These are phyloP conservation scores for Myotis brandtii DNA, from an alignment of 2,113 vertebrate genomes.

Conservation along the genomic window DNA sequence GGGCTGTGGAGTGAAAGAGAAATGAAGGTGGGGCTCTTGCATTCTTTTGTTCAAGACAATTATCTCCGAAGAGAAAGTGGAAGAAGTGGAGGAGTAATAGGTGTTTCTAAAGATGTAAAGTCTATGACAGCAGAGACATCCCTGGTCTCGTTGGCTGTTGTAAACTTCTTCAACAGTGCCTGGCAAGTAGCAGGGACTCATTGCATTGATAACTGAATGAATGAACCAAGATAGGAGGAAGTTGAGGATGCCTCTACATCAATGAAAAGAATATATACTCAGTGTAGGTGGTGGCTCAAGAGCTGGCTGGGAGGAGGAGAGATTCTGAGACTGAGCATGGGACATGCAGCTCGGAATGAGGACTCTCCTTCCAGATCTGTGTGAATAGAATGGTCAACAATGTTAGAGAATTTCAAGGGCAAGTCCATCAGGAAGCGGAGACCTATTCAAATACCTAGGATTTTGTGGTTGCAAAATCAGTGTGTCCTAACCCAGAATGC, in stretches of 20 bases:
- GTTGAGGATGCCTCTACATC: background rate
- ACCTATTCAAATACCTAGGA: background rate
- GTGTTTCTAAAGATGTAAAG: background rate
- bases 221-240: background rate
- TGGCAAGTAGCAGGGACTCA: background rate
- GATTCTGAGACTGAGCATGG: background rate
- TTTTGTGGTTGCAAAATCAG: background rate
- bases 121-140: background rate
- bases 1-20: background rate
- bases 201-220: background rate
- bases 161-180: background rate
- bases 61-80: background rate
- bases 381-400: background rate
- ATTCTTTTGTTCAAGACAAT: background rate
- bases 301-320: background rate
- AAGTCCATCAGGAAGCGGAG: background rate
- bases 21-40: background rate
- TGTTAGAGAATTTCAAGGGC: background rate
- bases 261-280: background rate
- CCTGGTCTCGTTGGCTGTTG: background rate
- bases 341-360: background rate
- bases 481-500: background rate
- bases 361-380: background rate
- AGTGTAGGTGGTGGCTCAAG: background rate
- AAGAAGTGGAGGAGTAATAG: background rate